Percentiles rank a stretch among this genome's conserved stretches.
Evolutionary conservation across 2,113 vertebrate species (phyloP).

Genomic region (Elephas maximus): DNA sequence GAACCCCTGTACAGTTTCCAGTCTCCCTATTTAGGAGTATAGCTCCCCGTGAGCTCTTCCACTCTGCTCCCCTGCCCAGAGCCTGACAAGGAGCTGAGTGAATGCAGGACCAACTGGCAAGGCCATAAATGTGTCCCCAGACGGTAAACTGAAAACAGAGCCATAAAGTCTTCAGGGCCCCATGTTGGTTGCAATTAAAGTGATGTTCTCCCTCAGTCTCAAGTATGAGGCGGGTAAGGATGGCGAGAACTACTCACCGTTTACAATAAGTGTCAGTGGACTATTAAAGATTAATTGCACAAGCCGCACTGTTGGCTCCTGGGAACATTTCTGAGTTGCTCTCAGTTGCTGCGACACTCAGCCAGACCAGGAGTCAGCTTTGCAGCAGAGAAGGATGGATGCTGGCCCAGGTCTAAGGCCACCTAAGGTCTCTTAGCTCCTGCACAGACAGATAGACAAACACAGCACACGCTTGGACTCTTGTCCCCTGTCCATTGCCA

Average conservation of each 20-base stretch:
- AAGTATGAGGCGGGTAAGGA: not conserved
- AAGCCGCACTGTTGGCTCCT: not conserved
- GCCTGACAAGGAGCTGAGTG: not conserved
- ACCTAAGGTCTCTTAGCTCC: not conserved
- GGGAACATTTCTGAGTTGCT: not conserved
- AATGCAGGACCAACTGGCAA: not conserved
- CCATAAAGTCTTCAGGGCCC: conserved; percentile 17
- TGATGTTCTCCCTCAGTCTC: not conserved
- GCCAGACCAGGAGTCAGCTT: not conserved
- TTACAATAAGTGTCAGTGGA: not conserved
- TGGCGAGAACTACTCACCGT: not conserved
- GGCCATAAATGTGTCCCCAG: not conserved
- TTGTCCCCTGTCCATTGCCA: not conserved
- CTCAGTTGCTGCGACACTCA: not conserved
- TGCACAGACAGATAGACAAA: not conserved
- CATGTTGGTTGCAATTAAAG: conserved; percentile 52
- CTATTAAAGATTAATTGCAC: conserved; percentile 31
- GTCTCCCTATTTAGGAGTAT: not conserved
- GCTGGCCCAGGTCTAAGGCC: not conserved
- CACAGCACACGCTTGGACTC: not conserved
- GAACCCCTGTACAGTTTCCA: not conserved
- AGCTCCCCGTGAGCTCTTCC: not conserved
- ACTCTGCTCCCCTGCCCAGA: not conserved
- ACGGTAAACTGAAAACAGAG: not conserved
- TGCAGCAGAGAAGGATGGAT: not conserved